Evolutionary conservation across 30 jellyfish, hydroid and myxozoan species (phyloP), one percentile per base, ranked within the genome.

Genomic region (Pelagia noctiluca): DNA sequence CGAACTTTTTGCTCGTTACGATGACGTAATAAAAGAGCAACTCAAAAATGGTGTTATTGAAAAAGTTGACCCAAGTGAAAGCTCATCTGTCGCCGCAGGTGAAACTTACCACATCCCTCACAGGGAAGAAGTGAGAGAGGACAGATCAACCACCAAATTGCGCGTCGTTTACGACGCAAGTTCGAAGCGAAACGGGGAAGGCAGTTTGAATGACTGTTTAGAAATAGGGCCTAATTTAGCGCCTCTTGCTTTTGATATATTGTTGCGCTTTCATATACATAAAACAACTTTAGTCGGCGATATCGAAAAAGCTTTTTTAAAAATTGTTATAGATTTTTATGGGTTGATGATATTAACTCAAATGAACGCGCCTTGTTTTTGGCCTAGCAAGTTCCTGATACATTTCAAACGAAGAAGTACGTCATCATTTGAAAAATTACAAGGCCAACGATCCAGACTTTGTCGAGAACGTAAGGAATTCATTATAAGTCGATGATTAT

Each of bases 111-210:
- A 78, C 35, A 36, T 61, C 18, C 89, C 89, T 30, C 89, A 78
- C 35, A 11, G 34, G 3, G 82, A 49, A 2, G 82, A 60, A 3
- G 65, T 78, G 11, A 26, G 37, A 37, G 35, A 61, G 50, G 82
- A 65, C 4, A 60, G 82, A 0, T 19, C 35, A 34, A 78, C 89
- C 18, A 63, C 83, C 1, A 78, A 62, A 24, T 31, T 78, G 19
- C 26, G 82, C 24, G 63, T 78, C 50, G 82, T 78, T 13, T 61
- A 78, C 36, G 89, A 78, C 49, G 89, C 89, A 0, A 78, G 89
- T 13, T 31, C 82, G 23, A 78, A 60, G 46, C 72, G 22, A 29
- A 36, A 52, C 4, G 82, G 71, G 21, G 87, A 65, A 36, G 54
- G 46, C 2, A 62, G 60, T 49, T 35, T 61, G 36, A 78, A 78